These are phyloP conservation scores for Netelia fuscicornis DNA, from an alignment of 2,888 invertebrate genomes.

Conservation along the genomic window DNA sequence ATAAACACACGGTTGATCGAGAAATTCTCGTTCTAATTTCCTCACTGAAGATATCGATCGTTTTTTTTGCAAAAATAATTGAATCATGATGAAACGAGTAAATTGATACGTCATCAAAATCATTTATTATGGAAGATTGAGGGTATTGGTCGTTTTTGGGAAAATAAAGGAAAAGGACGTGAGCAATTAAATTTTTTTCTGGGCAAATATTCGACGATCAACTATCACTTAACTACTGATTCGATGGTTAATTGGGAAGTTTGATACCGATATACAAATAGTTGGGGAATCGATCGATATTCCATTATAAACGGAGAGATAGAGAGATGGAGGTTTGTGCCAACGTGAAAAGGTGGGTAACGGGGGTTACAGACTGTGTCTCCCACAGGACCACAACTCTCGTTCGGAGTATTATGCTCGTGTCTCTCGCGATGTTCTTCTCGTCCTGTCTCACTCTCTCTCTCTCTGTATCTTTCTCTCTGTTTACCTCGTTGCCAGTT, in stretches of 20 bases:
- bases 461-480: background rate
- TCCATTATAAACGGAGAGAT: conserved; percentile 31
- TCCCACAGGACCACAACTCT: conserved; percentile 17
- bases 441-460: background rate
- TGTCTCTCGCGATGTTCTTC: conserved; percentile 28
- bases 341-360: background rate
- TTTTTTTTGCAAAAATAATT: background rate
- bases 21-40: background rate
- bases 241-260: conserved; percentile 20
- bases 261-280: conserved; percentile 16
- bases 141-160: too few species aligned
- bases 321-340: conserved; percentile 5
- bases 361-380: background rate
- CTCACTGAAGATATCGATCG: background rate
- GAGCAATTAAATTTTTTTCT: too few species aligned
- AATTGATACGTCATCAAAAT: too few species aligned
- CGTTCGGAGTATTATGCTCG: conserved; percentile 8
- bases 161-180: too few species aligned
- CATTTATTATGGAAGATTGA: too few species aligned
- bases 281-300: conserved; percentile 37
- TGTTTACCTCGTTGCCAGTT: background rate
- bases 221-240: background rate
- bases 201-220: background rate
- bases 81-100: background rate
- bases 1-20: background rate